Evolutionary conservation across 2,113 vertebrate species (phyloP), one percentile per base, ranked within the genome.

Genomic region (Istiophorus platypterus): DNA sequence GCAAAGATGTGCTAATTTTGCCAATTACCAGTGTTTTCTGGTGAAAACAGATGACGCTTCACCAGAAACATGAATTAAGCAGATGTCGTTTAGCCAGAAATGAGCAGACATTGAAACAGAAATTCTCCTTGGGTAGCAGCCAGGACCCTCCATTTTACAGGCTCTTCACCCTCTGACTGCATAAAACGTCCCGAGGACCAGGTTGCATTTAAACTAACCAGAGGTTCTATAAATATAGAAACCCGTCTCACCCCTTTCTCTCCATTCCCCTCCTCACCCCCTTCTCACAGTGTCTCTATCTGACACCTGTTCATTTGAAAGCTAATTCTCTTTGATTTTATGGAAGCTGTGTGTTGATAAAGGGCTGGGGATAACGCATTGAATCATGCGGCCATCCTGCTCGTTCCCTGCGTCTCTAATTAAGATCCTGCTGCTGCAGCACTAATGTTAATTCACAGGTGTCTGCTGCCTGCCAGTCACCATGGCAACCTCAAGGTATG

Each of bases 381-480:
- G 78, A 83, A 82, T 72, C 47, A 42, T 63, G 67, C 34, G 18
- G 80, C 77, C 66, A 42, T 84, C 80, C 87, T 82, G 74, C 77
- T 85, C 81, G 77, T 74, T 88, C 80, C 80, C 82, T 68, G 61
- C 31, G 47, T 83, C 77, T 91, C 89, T 94, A 95, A 95, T 96
- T 95, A 95, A 93, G 93, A 92, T 92, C 89, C 87, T 24, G 80
- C 37, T 79, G 88, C 91, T 89, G 76, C 87, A 54, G 89, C 81
- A 34, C 77, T 86, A 72, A 95, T 94, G 92, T 91, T 95, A 95
- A 95, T 95, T 94, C 94, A 94, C 95, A 95, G 95, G 94, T 95
- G 94, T 92, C 94, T 90, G 88, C 89, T 76, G 91, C 85, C 84
- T 89, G 86, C 85, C 85, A 63, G 92, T 95, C 88, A 80, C 95